Percentiles rank a stretch among this genome's conserved stretches.
phyloP scores from a whole-genome alignment of 2,888 invertebrate species.

The Eupithecia inturbata region DNA sequence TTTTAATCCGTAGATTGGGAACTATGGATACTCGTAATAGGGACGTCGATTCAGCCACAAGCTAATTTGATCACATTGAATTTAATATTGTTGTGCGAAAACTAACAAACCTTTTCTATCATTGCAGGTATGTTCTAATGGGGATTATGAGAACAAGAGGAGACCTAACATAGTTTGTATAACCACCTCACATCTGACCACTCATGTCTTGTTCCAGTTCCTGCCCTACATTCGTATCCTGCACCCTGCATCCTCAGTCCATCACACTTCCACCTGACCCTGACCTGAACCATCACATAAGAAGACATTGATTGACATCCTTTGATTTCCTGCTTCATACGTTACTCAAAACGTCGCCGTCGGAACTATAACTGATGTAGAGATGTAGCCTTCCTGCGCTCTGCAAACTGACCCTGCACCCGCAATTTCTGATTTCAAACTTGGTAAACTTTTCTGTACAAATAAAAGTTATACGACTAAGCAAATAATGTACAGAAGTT shows the following conservation, averaged over 20 bases:
- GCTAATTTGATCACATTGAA: background rate
- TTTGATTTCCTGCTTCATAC: background rate
- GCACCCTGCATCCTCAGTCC: background rate
- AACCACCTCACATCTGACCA: background rate
- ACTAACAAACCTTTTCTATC: constrained; percentile 7
- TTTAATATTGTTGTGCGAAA: background rate
- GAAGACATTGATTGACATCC: background rate
- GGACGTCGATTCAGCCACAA: background rate
- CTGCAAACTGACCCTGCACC: background rate
- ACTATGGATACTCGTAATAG: too few species aligned
- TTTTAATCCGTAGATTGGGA: constrained; percentile 12
- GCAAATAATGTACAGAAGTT: background rate
- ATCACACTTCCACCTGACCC: background rate
- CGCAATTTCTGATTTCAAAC: background rate
- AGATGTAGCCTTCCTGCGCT: background rate
- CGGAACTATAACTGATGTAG: background rate
- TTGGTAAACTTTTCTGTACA: background rate
- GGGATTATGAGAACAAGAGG: background rate
- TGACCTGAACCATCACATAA: background rate
- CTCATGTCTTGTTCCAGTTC: constrained; percentile 17
- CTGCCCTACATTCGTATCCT: background rate
- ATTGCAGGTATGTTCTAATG: constrained; percentile 5
- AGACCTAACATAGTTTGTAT: background rate
- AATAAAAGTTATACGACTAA: background rate
- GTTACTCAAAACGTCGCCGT: background rate